Conservation (phyloP, 2,797 vertebrate genomes). For the Fratercula arctica region DNA sequence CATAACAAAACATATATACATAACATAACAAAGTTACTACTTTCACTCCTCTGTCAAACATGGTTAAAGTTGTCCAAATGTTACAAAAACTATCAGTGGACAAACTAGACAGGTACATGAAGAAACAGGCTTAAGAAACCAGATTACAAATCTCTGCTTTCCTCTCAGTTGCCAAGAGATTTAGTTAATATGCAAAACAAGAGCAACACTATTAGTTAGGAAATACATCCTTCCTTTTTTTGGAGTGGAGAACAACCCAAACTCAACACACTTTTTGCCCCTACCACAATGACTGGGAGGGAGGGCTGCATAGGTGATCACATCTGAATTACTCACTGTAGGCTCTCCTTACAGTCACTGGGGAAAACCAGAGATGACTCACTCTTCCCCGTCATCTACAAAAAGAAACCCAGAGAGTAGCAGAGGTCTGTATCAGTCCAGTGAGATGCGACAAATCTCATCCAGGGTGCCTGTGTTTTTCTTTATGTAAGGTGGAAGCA, state of each 20-base stretch:
- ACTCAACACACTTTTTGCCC: not conserved
- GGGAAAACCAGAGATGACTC: not conserved
- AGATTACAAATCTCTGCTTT: not conserved
- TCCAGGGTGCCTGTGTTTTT: not conserved
- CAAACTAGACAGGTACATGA: not conserved
- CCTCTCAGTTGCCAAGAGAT: not conserved
- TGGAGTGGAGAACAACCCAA: not conserved
- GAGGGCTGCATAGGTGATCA: slow-evolving; percentile 1
- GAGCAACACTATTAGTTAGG: not conserved
- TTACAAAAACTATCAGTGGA: not conserved
- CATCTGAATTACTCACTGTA: slow-evolving; percentile 4
- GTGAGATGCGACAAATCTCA: not conserved
- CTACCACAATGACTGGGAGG: not conserved
- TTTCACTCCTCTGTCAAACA: not conserved
- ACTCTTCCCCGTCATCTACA: not conserved
- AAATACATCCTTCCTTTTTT: not conserved
- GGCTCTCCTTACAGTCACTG: not conserved
- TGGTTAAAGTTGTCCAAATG: not conserved
- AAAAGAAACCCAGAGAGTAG: not conserved
- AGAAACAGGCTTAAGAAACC: not conserved
- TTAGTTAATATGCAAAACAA: not conserved
- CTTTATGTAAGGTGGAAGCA: not conserved
- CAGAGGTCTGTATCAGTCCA: not conserved
- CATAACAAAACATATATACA: too few species aligned
- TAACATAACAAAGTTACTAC: not conserved